phyloP scores from a whole-genome alignment of 2,888 invertebrate species.

The Colletes collaris region DNA sequence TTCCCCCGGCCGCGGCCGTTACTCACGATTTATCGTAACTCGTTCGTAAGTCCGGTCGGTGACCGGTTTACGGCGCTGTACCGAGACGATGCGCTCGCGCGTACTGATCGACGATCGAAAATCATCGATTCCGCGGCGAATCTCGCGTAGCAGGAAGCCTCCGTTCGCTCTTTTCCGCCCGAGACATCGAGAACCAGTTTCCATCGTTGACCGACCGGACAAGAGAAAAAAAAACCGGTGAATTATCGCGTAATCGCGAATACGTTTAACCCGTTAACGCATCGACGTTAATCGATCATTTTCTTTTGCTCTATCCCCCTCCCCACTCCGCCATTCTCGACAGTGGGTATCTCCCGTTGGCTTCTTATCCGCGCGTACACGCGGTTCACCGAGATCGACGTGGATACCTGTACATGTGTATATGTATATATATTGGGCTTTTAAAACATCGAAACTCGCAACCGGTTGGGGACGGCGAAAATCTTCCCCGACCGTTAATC shows the following conservation, averaged over 20 bases:
- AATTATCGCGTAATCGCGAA: constrained; percentile 65
- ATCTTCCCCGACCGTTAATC: constrained; percentile 71
- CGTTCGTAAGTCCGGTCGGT: constrained; percentile 73
- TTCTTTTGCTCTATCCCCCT: constrained; percentile 34
- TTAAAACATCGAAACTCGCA: constrained; percentile 57
- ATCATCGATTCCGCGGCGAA: constrained; percentile 57
- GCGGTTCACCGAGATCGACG: background rate
- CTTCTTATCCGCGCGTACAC: background rate
- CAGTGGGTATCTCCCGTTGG: too few species aligned
- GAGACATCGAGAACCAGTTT: constrained; percentile 60
- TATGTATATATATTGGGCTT: constrained; percentile 23
- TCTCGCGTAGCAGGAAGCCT: constrained; percentile 50
- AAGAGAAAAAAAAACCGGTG: constrained; percentile 27
- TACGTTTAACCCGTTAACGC: constrained; percentile 68
- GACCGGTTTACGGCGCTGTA: constrained; percentile 67
- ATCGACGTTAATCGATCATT: constrained; percentile 62
- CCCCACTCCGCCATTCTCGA: background rate
- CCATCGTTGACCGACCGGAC: background rate
- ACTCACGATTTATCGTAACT: constrained; percentile 80
- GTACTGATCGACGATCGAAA: constrained; percentile 70
- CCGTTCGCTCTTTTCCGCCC: constrained; percentile 42
- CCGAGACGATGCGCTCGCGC: too few species aligned
- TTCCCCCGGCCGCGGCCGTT: constrained; percentile 70
- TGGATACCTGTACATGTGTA: constrained; percentile 1
- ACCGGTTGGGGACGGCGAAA: constrained; percentile 61